Evolutionary conservation across 2,113 vertebrate genomes (phyloP).

Genomic region (Carollia perspicillata): DNA sequence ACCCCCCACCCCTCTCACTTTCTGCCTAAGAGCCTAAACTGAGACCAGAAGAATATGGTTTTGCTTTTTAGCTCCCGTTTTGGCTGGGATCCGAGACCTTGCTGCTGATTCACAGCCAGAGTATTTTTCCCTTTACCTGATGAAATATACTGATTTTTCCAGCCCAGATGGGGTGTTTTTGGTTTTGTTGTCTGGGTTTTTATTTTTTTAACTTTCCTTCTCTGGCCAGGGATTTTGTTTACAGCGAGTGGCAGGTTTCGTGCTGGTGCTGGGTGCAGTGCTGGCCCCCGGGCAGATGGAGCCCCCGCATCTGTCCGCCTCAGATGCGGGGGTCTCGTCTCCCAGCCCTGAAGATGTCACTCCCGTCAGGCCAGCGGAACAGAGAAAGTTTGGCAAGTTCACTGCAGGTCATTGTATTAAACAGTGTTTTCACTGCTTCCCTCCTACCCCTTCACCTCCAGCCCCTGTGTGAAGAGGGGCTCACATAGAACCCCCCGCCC

Average conservation of each 20-base stretch:
- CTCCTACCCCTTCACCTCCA: neutral
- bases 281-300: neutral
- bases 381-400: slow-evolving; percentile 74
- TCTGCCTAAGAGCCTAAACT: slow-evolving; percentile 77
- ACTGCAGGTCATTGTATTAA: neutral
- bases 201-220: neutral
- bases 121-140: slow-evolving; percentile 73
- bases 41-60: slow-evolving; percentile 79
- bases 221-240: slow-evolving; percentile 33
- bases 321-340: neutral
- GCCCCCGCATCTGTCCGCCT: neutral
- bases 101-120: slow-evolving; percentile 72
- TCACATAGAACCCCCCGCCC: neutral
- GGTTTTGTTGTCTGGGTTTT: slow-evolving; percentile 40
- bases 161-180: slow-evolving; percentile 57
- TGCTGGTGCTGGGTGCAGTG: neutral
- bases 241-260: neutral
- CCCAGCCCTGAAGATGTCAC: neutral
- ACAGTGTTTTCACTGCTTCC: neutral
- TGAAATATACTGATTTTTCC: slow-evolving; percentile 61
- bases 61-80: slow-evolving; percentile 81
- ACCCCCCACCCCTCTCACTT: neutral
- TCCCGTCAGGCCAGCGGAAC: neutral
- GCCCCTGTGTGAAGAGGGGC: neutral
- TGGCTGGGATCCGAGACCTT: slow-evolving; percentile 76